Base-by-base conservation (phyloP, 2,797 vertebrate species). In the Holocentrus rufus region DNA sequence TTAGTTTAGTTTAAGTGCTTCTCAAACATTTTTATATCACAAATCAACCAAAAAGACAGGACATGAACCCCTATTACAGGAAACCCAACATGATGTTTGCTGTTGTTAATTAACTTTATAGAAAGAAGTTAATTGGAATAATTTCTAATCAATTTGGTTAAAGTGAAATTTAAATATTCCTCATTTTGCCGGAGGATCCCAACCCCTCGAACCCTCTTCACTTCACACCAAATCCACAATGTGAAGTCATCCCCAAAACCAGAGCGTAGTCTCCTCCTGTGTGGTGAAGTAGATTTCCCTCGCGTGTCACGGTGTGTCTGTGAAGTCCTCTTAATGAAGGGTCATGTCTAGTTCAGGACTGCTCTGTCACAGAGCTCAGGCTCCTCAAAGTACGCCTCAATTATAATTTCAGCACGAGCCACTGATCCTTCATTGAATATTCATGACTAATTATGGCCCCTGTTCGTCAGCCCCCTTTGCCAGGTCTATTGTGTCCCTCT, bases 391-490 rank as follows among this genome's bases (percentile, higher is more conserved):
- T 72, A 69, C 46, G 2, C 56, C 83, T 82, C 77, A 66, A 86
- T 87, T 79, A 88, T 86, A 63, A 80, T 88, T 88, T 85, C 72
- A 85, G 71, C 62, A 44, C 69, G 59, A 86, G 70, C 71, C 75
- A 63, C 59, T 17, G 57, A 84, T 82, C 69, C 83, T 60, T 69
- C 83, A 83, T 82, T 90, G 92, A 93, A 94, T 94, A 95, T 94
- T 94, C 92, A 93, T 94, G 81, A 87, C 76, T 89, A 87, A 92
- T 93, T 93, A 93, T 17, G 67, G 74, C 54, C 77, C 54, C 46
- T 80, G 84, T 85, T 90, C 72, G 36, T 84, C 85, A 72, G 84
- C 64, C 75, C 83, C 80, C 79, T 65, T 57, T 59, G 65, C 87
- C 65, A 61, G 67, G 56, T 75, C 91, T 71, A 88, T 93, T 94